Conservation (phyloP, 2,113 vertebrate genomes). For the Chrysochloris asiatica region DNA sequence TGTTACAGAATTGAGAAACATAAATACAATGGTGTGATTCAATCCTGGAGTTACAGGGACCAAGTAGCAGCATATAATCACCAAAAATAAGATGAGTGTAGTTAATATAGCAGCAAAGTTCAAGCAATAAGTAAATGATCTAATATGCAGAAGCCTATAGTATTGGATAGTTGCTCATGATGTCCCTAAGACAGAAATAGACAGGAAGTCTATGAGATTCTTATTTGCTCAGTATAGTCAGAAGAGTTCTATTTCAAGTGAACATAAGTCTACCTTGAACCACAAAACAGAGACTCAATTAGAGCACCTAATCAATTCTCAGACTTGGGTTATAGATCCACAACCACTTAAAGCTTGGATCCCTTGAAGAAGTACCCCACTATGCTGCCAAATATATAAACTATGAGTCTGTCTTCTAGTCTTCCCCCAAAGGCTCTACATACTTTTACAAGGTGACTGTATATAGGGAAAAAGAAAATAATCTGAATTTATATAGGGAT, state of each 20-base stretch:
- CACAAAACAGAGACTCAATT: not conserved
- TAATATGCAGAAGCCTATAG: not conserved
- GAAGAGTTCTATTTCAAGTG: not conserved
- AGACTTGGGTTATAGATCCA: not conserved
- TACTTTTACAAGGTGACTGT: not conserved
- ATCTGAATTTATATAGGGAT: not conserved
- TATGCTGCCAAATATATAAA: not conserved
- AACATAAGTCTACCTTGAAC: not conserved
- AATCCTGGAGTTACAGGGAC: not conserved
- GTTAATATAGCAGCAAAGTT: not conserved
- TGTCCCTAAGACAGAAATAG: not conserved
- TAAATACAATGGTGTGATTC: not conserved
- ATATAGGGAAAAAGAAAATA: not conserved
- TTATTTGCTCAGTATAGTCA: not conserved
- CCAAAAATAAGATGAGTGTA: not conserved
- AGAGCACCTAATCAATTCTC: not conserved
- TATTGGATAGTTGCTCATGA: not conserved
- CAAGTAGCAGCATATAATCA: not conserved
- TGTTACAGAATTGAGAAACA: not conserved
- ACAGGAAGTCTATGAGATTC: not conserved
- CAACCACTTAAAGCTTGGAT: not conserved
- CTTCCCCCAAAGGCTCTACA: not conserved
- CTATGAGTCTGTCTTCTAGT: not conserved
- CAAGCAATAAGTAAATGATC: not conserved
- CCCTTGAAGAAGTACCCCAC: not conserved